phyloP scores from a whole-genome alignment of 1,140 invertebrate species.

The Bilobella aurantiaca region DNA sequence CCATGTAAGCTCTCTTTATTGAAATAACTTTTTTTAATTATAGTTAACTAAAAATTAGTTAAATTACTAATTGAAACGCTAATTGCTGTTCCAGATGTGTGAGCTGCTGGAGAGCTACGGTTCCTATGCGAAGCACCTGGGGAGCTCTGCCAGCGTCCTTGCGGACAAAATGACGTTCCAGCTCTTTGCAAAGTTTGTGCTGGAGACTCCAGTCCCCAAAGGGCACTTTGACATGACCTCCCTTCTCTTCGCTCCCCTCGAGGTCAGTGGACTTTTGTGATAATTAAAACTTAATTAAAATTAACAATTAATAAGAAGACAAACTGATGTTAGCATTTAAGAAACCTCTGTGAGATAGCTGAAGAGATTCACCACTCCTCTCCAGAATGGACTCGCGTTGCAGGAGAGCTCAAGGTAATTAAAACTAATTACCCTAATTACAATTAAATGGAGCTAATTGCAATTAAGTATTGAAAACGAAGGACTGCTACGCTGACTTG shows the following conservation, averaged over 20 bases:
- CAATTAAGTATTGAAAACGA: not conserved
- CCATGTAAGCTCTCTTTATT: constrained; percentile 32
- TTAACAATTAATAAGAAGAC: not conserved
- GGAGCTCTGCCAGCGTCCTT: constrained; percentile 23
- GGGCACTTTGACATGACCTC: constrained; percentile 34
- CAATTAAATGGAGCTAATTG: too few species aligned
- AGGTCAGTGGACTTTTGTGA: not conserved
- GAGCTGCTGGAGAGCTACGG: constrained; percentile 16
- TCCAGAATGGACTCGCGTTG: constrained; percentile 22
- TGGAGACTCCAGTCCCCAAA: constrained; percentile 33
- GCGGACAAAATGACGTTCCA: constrained; percentile 31
- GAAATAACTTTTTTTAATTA: too few species aligned
- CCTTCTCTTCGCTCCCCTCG: constrained; percentile 30
- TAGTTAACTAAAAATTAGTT: not conserved
- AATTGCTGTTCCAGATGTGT: not conserved
- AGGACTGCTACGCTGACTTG: constrained; percentile 33
- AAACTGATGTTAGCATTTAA: constrained; percentile 23
- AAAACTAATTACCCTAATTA: not conserved
- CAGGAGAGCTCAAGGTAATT: constrained; percentile 23
- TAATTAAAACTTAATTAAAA: too few species aligned
- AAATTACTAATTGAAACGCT: not conserved
- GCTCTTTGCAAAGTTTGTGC: constrained; percentile 30
- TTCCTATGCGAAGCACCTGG: constrained; percentile 21
- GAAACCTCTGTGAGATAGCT: constrained; percentile 33
- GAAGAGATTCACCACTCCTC: constrained; percentile 30